Evolutionary conservation across 2,888 invertebrate species (phyloP), one percentile per base, ranked within the genome.

Genomic region (Venusia cambrica): DNA sequence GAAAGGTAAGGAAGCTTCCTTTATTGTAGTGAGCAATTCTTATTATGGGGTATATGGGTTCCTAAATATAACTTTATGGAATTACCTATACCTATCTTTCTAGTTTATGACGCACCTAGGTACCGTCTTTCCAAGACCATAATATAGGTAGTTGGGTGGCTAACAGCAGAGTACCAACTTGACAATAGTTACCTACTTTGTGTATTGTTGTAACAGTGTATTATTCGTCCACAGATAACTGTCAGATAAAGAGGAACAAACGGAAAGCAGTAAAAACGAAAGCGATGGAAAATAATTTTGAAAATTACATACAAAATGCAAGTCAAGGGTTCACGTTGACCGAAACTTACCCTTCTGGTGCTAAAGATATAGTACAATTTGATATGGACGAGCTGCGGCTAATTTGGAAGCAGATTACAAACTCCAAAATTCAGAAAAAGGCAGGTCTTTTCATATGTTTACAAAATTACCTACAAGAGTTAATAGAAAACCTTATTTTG

Each of bases 231-330:
- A n/a, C 87, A 93, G 89, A 81, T 78, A 51, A 69, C 58, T 54
- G 57, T 64, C 55, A 63, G 58, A 25, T 89, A 69, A 71, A 73
- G 66, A 74, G 81, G 38, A 81, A 69, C 16, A 80, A 73, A 56
- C 54, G 83, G n/a, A 87, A 83, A 66, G 70, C 85, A 0, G 75
- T 85, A 0, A 70, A 66, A 48, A 61, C 62, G 0, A 78, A 73
- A 56, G 38, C 46, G 8, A 48, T 69, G 29, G 37, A 54, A 0
- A 68, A 70, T 7, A 57, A 76, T 33, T 83, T 85, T 40, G 65
- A 69, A 29, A 49, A 47, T 5, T 87, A 84, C 39, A 41, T 74
- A 1, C 38, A 58, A 37, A 65, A 76, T 8, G 78, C 75, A 1
- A 37, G 42, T 0, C 41, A 47, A 5, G 81, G 84, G 3, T 85